These are phyloP conservation scores for Diarsia rubi DNA, from an alignment of 2,888 invertebrate species.

Conservation along the genomic window DNA sequence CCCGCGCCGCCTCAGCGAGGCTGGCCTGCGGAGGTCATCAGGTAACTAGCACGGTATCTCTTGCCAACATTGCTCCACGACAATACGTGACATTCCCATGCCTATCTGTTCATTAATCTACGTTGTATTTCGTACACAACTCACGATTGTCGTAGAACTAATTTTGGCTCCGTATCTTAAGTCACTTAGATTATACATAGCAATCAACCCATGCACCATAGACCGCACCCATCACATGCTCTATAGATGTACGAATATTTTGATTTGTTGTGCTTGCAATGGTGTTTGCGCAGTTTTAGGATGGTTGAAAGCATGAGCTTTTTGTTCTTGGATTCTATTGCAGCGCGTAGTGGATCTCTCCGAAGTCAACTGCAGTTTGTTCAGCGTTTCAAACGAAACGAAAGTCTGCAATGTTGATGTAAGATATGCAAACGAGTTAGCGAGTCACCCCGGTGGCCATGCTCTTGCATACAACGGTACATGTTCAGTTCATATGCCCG, in stretches of 20 bases:
- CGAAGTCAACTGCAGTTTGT: conserved; percentile 90
- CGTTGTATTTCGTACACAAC: conserved; percentile 34
- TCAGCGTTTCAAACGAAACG: conserved; percentile 72
- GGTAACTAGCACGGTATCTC: conserved; percentile 88
- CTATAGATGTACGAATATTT: conserved; percentile 67
- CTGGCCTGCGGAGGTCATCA: conserved; percentile 94
- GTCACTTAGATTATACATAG: conserved; percentile 61
- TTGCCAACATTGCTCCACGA: conserved; percentile 63
- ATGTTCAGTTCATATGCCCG: conserved; percentile 81
- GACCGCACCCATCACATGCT: conserved; percentile 72
- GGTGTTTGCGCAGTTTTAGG: conserved; percentile 72
- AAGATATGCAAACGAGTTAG: conserved; percentile 83
- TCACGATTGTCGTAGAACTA: conserved; percentile 59
- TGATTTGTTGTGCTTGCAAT: conserved; percentile 70
- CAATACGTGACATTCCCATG: conserved; percentile 59
- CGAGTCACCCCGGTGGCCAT: conserved; percentile 81
- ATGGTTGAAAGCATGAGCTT: conserved; percentile 75
- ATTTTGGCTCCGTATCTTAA: conserved; percentile 57
- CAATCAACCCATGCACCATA: conserved; percentile 67
- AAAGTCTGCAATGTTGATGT: conserved; percentile 80
- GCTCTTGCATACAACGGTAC: conserved; percentile 85
- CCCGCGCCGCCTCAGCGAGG: conserved; percentile 94
- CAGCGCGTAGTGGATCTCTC: conserved; percentile 67
- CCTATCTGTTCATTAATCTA: conserved; percentile 54
- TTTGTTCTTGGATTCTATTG: conserved; percentile 68